These are phyloP conservation scores for Hippolais icterina DNA, from an alignment of 2,113 vertebrate genomes.

Conservation along the genomic window DNA sequence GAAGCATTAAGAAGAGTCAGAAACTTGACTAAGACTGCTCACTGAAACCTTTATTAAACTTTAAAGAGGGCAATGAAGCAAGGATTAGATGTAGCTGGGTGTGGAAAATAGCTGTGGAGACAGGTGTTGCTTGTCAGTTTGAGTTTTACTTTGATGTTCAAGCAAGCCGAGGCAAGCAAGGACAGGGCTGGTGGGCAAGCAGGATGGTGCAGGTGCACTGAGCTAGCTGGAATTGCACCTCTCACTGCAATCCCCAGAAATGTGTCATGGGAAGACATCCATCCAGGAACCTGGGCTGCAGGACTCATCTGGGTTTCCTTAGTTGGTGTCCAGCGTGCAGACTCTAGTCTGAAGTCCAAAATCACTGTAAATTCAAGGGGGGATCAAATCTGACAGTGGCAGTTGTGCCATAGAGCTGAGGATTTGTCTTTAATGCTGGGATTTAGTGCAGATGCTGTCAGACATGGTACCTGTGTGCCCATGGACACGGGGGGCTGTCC, in stretches of 20 bases:
- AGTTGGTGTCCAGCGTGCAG: not conserved
- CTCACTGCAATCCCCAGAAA: not conserved
- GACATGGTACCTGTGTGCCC: not conserved
- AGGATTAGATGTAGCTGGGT: conserved; percentile 14
- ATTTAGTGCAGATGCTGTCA: not conserved
- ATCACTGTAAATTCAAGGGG: not conserved
- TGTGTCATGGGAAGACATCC: fast-evolving
- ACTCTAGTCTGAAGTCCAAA: not conserved
- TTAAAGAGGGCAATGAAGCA: conserved; percentile 29
- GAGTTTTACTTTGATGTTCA: not conserved
- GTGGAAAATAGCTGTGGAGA: conserved; percentile 35
- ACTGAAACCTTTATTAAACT: conserved; percentile 24
- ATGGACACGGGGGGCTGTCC: fast-evolving
- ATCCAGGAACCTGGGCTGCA: not conserved
- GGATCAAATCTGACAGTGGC: not conserved
- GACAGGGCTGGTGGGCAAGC: not conserved
- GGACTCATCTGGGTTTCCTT: not conserved
- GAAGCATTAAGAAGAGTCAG: conserved; percentile 20
- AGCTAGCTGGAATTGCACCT: not conserved
- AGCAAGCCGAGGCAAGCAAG: not conserved
- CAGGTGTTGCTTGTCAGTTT: conserved; percentile 47
- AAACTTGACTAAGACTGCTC: not conserved
- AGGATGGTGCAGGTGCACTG: not conserved
- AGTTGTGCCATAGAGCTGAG: not conserved
- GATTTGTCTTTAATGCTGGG: not conserved